Percentiles rank a stretch among this genome's conserved stretches.
phyloP scores from a whole-genome alignment of 1,140 invertebrate species.

The Stegodyphus mimosarum region DNA sequence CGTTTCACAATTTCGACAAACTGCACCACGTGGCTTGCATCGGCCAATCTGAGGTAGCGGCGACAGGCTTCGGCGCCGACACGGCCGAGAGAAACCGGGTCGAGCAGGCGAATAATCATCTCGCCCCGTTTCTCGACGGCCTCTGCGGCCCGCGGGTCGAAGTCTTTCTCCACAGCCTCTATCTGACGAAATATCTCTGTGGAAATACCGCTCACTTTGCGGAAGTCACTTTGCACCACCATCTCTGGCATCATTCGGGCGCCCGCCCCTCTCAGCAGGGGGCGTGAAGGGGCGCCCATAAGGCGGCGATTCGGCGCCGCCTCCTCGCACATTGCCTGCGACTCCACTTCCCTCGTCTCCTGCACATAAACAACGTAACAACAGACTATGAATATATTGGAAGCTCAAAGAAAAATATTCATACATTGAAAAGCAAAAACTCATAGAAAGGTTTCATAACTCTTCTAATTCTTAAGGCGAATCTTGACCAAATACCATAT shows the following conservation, averaged over 20 bases:
- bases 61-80: conserved; percentile 77
- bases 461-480: no score
- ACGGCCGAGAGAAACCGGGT: conserved; percentile 81
- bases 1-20: conserved; percentile 99
- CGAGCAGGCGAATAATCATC: conserved; percentile 92
- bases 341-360: conserved; percentile 53
- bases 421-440: no score
- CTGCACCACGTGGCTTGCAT: conserved; percentile 75
- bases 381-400: no score
- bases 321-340: conserved; percentile 43
- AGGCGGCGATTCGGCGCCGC: not conserved
- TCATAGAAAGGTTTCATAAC: no score
- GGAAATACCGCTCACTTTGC: conserved; percentile 80
- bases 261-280: conserved; percentile 8
- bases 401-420: no score
- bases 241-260: conserved; percentile 76
- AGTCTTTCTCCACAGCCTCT: conserved; percentile 94
- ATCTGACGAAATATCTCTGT: conserved; percentile 96
- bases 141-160: conserved; percentile 86
- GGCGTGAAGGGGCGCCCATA: not conserved
- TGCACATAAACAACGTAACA: not conserved
- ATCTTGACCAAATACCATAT: no score
- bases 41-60: conserved; percentile 58
- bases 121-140: conserved; percentile 91
- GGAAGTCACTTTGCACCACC: conserved; percentile 92